These are phyloP conservation scores for Anagyrus pseudococci DNA, from an alignment of 2,888 invertebrate species.

Conservation along the genomic window DNA sequence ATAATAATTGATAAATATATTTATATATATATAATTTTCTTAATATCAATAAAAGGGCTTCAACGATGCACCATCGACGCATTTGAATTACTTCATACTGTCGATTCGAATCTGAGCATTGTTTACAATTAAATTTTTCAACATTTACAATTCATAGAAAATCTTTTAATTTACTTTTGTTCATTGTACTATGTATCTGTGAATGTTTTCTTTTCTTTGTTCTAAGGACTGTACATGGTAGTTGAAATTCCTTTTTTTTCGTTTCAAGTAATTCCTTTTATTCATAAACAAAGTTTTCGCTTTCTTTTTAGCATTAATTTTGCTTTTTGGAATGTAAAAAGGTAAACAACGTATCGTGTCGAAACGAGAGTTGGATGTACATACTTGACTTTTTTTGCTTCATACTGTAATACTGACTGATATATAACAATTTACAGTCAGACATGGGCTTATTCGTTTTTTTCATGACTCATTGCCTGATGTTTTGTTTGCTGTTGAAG, in stretches of 20 bases:
- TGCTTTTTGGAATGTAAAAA: slow-evolving; percentile 55
- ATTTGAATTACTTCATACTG: slow-evolving; percentile 16
- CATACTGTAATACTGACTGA: slow-evolving; percentile 58
- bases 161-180: slow-evolving; percentile 26
- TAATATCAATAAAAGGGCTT: slow-evolving; percentile 21
- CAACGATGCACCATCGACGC: slow-evolving; percentile 20
- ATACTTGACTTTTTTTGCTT: slow-evolving; percentile 43
- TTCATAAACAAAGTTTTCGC: no score
- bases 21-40: slow-evolving; percentile 1
- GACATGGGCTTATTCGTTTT: background rate
- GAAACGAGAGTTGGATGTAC: slow-evolving; percentile 43
- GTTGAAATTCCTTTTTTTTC: background rate
- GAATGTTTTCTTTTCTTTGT: slow-evolving; percentile 3
- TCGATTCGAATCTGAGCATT: slow-evolving; percentile 17
- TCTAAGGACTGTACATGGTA: slow-evolving; percentile 34
- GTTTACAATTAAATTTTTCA: slow-evolving; percentile 28
- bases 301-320: slow-evolving; percentile 43
- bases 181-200: slow-evolving; percentile 17
- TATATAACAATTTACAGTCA: slow-evolving; percentile 57
- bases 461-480: no score
- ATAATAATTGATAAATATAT: slow-evolving; percentile 22
- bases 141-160: slow-evolving; percentile 37
- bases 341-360: slow-evolving; percentile 47
- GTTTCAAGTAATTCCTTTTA: background rate
- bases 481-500: no score